Conservation (phyloP, 2,888 invertebrate genomes). For the Euspilapteryx auroguttella region DNA sequence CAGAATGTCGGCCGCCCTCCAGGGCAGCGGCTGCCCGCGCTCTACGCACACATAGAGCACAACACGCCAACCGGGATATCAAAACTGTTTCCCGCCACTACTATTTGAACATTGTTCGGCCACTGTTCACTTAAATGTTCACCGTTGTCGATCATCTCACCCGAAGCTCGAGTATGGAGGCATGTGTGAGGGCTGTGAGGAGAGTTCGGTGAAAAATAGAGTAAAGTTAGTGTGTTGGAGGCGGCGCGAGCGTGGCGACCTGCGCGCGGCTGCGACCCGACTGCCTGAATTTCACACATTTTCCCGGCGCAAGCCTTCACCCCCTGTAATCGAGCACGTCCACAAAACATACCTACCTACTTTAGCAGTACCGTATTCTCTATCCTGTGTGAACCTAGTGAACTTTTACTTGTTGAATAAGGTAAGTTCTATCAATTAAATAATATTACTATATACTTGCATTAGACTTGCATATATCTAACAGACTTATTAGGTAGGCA, state of each 20-base stretch:
- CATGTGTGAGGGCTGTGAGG: too few species aligned
- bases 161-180: too few species aligned
- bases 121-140: constrained; percentile 15
- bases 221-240: too few species aligned
- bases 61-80: constrained; percentile 58
- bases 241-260: constrained; percentile 13
- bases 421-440: too few species aligned
- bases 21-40: constrained; percentile 52
- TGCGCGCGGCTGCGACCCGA: constrained; percentile 42
- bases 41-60: constrained; percentile 56
- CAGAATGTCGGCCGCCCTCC: constrained; percentile 59
- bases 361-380: too few species aligned
- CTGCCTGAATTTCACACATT: constrained; percentile 52
- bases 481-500: too few species aligned
- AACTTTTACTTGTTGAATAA: too few species aligned
- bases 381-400: too few species aligned
- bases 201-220: too few species aligned
- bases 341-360: constrained; percentile 15
- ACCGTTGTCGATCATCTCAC: constrained; percentile 11
- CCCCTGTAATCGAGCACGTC: constrained; percentile 56
- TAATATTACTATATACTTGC: too few species aligned
- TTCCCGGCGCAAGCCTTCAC: constrained; percentile 58
- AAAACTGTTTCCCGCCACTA: constrained; percentile 60
- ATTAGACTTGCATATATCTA: too few species aligned
- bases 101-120: constrained; percentile 33